phyloP scores from a whole-genome alignment of 1,140 invertebrate species.

The Lepidurus apus region DNA sequence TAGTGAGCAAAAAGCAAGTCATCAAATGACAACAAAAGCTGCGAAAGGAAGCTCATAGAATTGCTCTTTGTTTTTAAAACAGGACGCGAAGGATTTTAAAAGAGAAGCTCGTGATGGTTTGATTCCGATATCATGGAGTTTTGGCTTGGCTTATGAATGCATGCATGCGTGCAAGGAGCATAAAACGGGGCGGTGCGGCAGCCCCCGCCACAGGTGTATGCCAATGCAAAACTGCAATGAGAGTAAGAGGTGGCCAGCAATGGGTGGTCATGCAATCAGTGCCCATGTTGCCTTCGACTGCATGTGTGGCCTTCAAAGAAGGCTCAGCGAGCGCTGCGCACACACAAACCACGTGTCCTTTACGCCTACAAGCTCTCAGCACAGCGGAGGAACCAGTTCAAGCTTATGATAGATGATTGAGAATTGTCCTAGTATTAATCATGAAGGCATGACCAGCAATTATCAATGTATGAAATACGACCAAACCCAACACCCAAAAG shows the following conservation, averaged over 20 bases:
- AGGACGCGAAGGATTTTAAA: too few relatives aligned
- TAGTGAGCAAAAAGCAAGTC: too few relatives aligned
- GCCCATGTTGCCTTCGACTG: conserved; percentile 7
- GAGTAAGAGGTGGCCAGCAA: conserved; percentile 10
- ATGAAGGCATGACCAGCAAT: conserved; percentile 10
- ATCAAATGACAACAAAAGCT: too few relatives aligned
- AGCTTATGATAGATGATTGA: conserved; percentile 6
- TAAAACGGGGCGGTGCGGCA: background rate
- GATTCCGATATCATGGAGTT: background rate
- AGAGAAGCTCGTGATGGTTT: background rate
- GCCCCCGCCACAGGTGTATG: conserved; percentile 17
- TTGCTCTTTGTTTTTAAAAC: too few relatives aligned
- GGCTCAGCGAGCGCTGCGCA: background rate
- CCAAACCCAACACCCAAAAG: background rate
- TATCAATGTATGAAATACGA: background rate
- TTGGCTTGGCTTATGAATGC: background rate
- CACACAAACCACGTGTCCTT: conserved; percentile 3
- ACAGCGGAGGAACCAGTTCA: conserved; percentile 13
- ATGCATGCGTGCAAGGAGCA: background rate
- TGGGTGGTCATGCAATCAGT: conserved; percentile 21
- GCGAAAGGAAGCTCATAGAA: too few relatives aligned
- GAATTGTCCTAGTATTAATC: conserved; percentile 17
- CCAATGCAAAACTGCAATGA: background rate
- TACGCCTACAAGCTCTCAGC: background rate
- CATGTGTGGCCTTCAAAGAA: background rate